phyloP scores from a whole-genome alignment of 2,888 invertebrate species.

The Xestia rhomboidea region DNA sequence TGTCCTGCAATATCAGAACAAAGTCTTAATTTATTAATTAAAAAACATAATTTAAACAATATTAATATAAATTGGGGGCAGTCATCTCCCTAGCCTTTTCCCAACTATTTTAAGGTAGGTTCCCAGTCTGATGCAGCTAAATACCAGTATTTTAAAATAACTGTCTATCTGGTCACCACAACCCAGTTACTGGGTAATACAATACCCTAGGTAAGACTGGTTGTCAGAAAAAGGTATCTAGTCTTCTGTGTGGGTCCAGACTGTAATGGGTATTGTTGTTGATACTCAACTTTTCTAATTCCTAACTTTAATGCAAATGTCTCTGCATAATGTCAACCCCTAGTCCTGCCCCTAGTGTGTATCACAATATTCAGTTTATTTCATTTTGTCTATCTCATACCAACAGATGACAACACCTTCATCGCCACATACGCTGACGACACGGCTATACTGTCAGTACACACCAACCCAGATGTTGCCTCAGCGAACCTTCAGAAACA shows the following conservation, averaged over 20 bases:
- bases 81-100: background rate
- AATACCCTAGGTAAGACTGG: background rate
- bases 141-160: background rate
- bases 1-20: slow-evolving; percentile 92
- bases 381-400: too few species aligned
- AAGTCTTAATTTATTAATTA: background rate
- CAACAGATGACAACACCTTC: too few species aligned
- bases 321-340: background rate
- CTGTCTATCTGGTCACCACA: background rate
- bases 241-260: too few species aligned
- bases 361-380: background rate
- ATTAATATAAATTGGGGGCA: background rate
- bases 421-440: too few species aligned
- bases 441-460: too few species aligned
- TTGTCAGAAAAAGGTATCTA: background rate
- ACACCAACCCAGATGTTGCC: too few species aligned
- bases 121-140: background rate
- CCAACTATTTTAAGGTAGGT: background rate
- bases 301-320: too few species aligned
- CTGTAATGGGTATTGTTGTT: too few species aligned
- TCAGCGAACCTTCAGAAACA: too few species aligned
- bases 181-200: background rate
- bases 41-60: background rate
- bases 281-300: too few species aligned
- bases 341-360: background rate